Evolutionary conservation across 2,797 vertebrate genomes (phyloP).

Genomic region (Danio tinwini): DNA sequence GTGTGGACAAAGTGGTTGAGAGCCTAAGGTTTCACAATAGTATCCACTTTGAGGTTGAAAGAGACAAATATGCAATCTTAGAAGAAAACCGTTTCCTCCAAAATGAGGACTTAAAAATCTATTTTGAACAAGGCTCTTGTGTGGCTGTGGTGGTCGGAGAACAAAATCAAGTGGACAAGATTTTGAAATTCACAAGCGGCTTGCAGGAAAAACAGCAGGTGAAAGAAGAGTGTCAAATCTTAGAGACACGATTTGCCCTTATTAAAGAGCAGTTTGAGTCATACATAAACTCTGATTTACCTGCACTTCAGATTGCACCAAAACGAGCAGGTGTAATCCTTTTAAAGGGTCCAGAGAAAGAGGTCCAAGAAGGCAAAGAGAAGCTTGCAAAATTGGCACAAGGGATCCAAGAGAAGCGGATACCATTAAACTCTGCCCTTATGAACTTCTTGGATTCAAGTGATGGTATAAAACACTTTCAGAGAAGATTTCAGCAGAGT

Average conservation of each 20-base stretch:
- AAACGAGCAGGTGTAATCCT: neutral
- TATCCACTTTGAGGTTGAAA: slow-evolving; percentile 61
- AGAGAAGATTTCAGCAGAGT: slow-evolving; percentile 61
- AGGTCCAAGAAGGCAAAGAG: slow-evolving; percentile 48
- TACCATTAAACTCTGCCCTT: slow-evolving; percentile 46
- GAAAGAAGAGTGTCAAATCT: slow-evolving; percentile 47
- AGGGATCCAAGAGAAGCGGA: slow-evolving; percentile 55
- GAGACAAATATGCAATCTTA: slow-evolving; percentile 40
- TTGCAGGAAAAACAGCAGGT: slow-evolving; percentile 40
- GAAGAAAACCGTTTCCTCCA: slow-evolving; percentile 47
- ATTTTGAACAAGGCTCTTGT: slow-evolving; percentile 15
- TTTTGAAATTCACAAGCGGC: slow-evolving; percentile 41
- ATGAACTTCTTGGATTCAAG: slow-evolving; percentile 62
- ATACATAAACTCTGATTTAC: slow-evolving; percentile 35
- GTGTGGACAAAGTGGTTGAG: slow-evolving; percentile 56
- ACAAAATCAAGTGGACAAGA: slow-evolving; percentile 45
- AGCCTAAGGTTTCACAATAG: slow-evolving; percentile 42
- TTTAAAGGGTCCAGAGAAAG: slow-evolving; percentile 62
- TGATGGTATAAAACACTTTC: slow-evolving; percentile 52
- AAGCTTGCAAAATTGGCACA: slow-evolving; percentile 58
- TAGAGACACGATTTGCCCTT: slow-evolving; percentile 56
- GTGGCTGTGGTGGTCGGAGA: slow-evolving; percentile 69
- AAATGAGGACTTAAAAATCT: slow-evolving; percentile 61
- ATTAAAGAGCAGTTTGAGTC: slow-evolving; percentile 63
- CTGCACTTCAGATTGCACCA: slow-evolving; percentile 49